Percentiles rank a stretch among this genome's conserved stretches.
These are phyloP conservation scores for Muscina levida DNA, from an alignment of 2,888 invertebrate genomes.

Conservation along the genomic window DNA sequence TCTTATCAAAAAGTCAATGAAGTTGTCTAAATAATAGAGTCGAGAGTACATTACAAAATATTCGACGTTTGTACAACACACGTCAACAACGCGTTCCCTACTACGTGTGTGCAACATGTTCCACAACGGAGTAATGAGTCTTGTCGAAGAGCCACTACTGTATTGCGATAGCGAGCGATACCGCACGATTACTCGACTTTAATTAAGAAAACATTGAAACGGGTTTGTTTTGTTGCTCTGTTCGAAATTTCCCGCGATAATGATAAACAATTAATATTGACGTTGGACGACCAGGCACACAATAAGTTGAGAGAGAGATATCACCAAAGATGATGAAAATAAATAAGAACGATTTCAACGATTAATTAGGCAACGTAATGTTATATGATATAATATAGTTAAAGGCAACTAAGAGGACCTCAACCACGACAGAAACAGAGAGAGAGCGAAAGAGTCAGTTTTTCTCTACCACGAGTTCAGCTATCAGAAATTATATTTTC, in stretches of 20 bases:
- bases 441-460: too few relatives aligned
- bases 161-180: conserved; percentile 15
- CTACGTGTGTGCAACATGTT: conserved; percentile 43
- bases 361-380: conserved; percentile 3
- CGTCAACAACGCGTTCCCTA: conserved; percentile 6
- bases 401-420: too few relatives aligned
- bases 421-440: too few relatives aligned
- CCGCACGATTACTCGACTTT: conserved; percentile 20
- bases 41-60: conserved; percentile 37
- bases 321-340: conserved; percentile 25
- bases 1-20: conserved; percentile 48
- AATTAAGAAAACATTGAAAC: conserved; percentile 56
- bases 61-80: conserved; percentile 28
- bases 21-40: not conserved
- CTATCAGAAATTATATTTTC: not conserved
- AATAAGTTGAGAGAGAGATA: conserved; percentile 22
- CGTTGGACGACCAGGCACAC: conserved; percentile 3
- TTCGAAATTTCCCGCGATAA: conserved; percentile 38
- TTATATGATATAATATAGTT: not conserved
- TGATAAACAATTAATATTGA: conserved; percentile 45
- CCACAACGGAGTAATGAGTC: conserved; percentile 55
- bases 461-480: too few relatives aligned
- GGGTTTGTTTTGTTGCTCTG: too few relatives aligned
- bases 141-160: conserved; percentile 62
- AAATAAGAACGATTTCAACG: conserved; percentile 22